Evolutionary conservation across 2,888 invertebrate species (phyloP).

Genomic region (Allolobophora icterica): DNA sequence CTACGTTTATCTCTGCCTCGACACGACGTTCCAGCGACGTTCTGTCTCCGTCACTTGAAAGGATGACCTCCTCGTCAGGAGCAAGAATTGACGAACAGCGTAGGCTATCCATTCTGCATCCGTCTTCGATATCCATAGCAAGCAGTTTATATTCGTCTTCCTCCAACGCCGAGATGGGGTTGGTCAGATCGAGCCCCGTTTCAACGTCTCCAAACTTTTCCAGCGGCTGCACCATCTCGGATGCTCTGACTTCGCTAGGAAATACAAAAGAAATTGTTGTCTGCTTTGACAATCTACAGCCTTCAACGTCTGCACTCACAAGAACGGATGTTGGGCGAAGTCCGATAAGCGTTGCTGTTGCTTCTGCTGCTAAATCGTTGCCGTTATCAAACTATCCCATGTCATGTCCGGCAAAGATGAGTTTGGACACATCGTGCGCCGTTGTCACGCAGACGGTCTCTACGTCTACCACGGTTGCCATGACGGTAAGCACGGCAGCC

Average conservation of each 20-base stretch:
- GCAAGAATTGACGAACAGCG: not conserved
- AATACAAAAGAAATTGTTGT: not conserved
- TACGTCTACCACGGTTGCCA: not conserved
- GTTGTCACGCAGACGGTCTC: not conserved
- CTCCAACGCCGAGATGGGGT: not conserved
- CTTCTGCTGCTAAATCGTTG: no score
- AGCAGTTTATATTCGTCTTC: not conserved
- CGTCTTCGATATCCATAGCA: not conserved
- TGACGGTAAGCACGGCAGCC: not conserved
- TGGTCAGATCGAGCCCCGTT: not conserved
- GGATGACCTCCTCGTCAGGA: not conserved
- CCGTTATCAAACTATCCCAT: not conserved
- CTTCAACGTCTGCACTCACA: not conserved
- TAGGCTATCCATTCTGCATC: not conserved
- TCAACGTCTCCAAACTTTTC: not conserved
- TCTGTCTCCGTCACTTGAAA: constrained; percentile 6
- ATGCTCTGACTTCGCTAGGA: not conserved
- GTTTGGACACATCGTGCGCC: not conserved
- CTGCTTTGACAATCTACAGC: not conserved
- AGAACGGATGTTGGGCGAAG: not conserved
- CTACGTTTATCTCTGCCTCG: not conserved
- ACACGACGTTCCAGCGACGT: not conserved
- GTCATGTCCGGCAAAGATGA: not conserved
- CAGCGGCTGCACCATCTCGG: no score
- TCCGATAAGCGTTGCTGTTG: not conserved